A percentile compares a stretch with the other conserved stretches of the same genome.
Conservation (phyloP, 2,113 vertebrate genomes). For the Prinia subflava region DNA sequence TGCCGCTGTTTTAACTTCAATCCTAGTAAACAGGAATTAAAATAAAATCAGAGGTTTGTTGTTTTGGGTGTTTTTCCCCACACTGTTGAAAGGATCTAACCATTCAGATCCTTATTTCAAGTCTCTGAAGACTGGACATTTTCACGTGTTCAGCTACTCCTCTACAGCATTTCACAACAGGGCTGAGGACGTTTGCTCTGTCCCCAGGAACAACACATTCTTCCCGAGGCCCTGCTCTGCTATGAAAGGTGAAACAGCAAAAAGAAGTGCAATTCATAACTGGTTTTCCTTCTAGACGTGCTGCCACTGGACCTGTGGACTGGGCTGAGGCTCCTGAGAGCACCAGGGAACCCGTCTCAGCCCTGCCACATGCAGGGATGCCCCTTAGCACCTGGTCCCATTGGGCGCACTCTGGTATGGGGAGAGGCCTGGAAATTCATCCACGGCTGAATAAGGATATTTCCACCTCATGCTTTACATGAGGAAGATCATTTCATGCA, state of each 20-base stretch:
- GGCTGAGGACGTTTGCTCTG: background rate
- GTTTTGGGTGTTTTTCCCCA: background rate
- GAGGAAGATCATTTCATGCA: background rate
- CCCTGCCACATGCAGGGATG: rapidly evolving
- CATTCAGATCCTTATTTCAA: background rate
- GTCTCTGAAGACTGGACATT: background rate
- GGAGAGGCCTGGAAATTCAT: background rate
- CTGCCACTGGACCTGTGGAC: background rate
- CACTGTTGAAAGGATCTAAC: background rate
- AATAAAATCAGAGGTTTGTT: background rate
- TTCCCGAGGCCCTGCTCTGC: rapidly evolving
- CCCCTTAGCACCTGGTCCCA: background rate
- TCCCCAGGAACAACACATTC: rapidly evolving
- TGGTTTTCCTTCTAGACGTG: rapidly evolving
- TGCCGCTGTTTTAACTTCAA: background rate
- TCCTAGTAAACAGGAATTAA: too few relatives aligned
- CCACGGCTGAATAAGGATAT: background rate
- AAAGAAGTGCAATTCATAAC: background rate
- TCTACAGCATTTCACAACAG: background rate
- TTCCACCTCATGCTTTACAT: background rate
- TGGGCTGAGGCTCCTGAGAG: background rate
- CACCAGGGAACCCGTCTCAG: rapidly evolving
- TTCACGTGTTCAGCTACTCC: background rate
- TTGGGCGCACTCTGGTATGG: too few relatives aligned
- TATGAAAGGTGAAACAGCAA: background rate